Percentiles rank a stretch among this genome's conserved stretches.
Conservation (phyloP, 2,113 vertebrate genomes). For the Axis porcinus region DNA sequence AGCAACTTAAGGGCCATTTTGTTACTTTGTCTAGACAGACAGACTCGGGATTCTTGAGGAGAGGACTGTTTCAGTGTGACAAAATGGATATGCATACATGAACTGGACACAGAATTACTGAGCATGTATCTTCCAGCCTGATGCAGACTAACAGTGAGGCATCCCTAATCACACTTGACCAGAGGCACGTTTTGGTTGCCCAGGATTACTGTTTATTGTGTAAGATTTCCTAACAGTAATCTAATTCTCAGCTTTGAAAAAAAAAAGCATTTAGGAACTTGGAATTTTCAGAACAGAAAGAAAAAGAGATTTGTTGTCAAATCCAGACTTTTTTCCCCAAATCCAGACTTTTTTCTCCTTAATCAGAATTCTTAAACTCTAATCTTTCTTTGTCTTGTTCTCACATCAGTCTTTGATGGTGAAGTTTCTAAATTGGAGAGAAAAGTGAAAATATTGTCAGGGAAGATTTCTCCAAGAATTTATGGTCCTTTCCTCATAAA, state of each 20-base stretch:
- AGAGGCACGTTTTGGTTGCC: background rate
- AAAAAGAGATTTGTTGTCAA: background rate
- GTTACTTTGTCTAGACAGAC: background rate
- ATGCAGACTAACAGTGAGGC: too few species aligned
- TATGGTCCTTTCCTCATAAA: background rate
- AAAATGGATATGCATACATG: background rate
- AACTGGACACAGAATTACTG: background rate
- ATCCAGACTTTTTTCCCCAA: background rate
- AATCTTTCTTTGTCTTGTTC: background rate
- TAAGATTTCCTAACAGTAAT: background rate
- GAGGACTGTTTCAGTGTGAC: background rate
- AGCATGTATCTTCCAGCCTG: too few species aligned
- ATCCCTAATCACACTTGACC: too few species aligned
- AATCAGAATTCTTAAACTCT: background rate
- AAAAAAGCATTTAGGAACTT: background rate
- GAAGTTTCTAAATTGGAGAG: background rate
- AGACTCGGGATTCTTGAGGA: background rate
- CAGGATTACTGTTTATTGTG: background rate
- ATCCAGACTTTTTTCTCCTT: background rate
- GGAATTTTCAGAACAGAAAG: background rate
- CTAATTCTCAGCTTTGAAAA: background rate
- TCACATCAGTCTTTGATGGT: background rate
- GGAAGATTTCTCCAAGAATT: conserved; percentile 18
- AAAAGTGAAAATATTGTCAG: background rate
- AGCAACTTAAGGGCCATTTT: background rate